A percentile compares a stretch with the other conserved stretches of the same genome.
Conservation (phyloP, 2,888 invertebrate species). For the Yponomeuta malinellus region DNA sequence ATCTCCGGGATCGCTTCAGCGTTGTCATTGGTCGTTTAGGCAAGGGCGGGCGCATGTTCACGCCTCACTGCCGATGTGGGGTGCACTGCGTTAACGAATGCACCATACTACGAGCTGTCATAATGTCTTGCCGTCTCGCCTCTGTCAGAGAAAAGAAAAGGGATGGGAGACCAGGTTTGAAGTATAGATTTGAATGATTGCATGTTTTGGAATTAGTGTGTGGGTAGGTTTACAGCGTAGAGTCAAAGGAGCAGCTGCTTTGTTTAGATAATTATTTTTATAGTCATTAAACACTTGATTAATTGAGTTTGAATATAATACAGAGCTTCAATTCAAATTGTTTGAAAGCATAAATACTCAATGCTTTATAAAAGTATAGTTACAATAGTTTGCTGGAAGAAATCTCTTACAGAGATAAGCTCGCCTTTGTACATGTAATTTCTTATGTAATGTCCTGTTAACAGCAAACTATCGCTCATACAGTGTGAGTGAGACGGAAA, state of each 20-base stretch:
- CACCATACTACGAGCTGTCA: conserved; percentile 6
- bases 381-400: too few species aligned
- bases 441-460: too few species aligned
- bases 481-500: too few species aligned
- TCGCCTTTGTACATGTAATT: too few species aligned
- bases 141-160: neutral
- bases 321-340: too few species aligned
- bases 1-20: conserved; percentile 20
- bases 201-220: neutral
- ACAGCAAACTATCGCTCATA: too few species aligned
- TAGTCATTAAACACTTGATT: neutral
- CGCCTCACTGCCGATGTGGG: conserved; percentile 9
- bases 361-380: too few species aligned
- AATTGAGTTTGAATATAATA: neutral
- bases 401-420: too few species aligned
- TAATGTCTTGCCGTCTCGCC: neutral
- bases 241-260: conserved; percentile 1
- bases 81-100: conserved; percentile 1
- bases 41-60: conserved; percentile 10
- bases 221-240: neutral
- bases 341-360: too few species aligned
- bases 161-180: neutral
- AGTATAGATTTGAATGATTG: neutral
- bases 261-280: neutral
- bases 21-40: conserved; percentile 31